Percentiles rank a stretch among this genome's conserved stretches.
Evolutionary conservation across 2,797 vertebrate species (phyloP).

Genomic region (Tokudaia muenninki): DNA sequence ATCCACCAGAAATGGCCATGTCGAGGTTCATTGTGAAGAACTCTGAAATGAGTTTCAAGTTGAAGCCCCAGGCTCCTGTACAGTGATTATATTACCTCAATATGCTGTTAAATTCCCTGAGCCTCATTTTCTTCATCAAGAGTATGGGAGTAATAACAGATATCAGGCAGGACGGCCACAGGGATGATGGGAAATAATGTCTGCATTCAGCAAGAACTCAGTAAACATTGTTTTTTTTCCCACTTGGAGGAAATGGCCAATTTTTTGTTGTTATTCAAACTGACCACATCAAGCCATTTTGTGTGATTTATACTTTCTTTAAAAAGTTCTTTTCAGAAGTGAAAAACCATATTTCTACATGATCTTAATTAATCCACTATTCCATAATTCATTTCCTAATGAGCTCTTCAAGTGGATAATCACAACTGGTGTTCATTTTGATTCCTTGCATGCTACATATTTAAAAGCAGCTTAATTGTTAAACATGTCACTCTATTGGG

Average conservation of each 20-base stretch:
- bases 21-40: conserved; percentile 29
- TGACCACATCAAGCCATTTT: conserved; percentile 18
- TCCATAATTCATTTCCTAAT: conserved; percentile 77
- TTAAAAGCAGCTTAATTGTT: conserved; percentile 71
- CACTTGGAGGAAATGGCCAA: conserved; percentile 50
- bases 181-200: conserved; percentile 48
- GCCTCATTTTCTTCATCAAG: conserved; percentile 61
- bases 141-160: conserved; percentile 11
- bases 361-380: conserved; percentile 71
- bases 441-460: conserved; percentile 53
- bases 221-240: conserved; percentile 44
- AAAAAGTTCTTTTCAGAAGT: conserved; percentile 46
- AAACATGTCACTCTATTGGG: conserved; percentile 47
- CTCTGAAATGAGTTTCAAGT: conserved; percentile 47
- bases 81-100: conserved; percentile 40
- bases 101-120: conserved; percentile 30
- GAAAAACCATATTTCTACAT: conserved; percentile 61
- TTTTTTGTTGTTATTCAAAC: neutral
- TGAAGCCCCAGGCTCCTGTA: conserved; percentile 28
- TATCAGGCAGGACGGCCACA: neutral
- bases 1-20: conserved; percentile 28
- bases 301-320: conserved; percentile 34
- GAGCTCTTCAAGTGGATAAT: conserved; percentile 79
- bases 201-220: neutral
- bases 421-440: conserved; percentile 60